Conservation (phyloP, 2,113 vertebrate genomes). For the Atractosteus spatula region DNA sequence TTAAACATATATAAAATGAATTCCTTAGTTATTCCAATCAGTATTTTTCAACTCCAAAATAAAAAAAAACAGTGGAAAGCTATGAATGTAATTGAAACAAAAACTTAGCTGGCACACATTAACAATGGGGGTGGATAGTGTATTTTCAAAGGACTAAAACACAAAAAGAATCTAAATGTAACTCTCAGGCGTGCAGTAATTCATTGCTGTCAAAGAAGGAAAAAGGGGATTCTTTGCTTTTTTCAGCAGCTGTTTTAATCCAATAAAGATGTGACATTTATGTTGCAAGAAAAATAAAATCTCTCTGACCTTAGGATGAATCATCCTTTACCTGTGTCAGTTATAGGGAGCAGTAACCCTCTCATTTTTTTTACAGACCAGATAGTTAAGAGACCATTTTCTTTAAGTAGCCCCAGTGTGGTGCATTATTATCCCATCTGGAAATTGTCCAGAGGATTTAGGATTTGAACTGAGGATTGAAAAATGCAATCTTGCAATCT, state of each 20-base stretch:
- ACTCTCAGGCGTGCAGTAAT: too few species aligned
- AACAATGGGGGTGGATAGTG: too few species aligned
- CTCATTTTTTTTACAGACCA: not conserved
- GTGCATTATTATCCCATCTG: not conserved
- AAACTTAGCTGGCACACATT: too few species aligned
- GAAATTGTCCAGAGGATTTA: not conserved
- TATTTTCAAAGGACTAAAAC: too few species aligned
- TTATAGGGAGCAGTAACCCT: not conserved
- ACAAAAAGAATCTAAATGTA: too few species aligned
- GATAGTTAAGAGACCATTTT: not conserved
- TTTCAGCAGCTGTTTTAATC: not conserved
- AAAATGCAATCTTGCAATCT: not conserved
- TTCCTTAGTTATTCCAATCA: too few species aligned
- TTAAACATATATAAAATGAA: too few species aligned
- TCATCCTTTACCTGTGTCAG: not conserved
- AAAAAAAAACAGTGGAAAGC: too few species aligned
- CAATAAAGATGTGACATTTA: not conserved
- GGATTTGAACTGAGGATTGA: not conserved
- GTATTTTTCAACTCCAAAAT: too few species aligned
- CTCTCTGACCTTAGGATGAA: not conserved
- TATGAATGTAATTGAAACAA: too few species aligned
- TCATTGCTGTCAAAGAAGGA: too few species aligned
- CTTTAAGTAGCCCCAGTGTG: not conserved
- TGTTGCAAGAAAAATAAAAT: not conserved
- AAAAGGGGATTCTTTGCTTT: not conserved